phyloP scores from a whole-genome alignment of 2,113 vertebrate species.

The Galemys pyrenaicus region DNA sequence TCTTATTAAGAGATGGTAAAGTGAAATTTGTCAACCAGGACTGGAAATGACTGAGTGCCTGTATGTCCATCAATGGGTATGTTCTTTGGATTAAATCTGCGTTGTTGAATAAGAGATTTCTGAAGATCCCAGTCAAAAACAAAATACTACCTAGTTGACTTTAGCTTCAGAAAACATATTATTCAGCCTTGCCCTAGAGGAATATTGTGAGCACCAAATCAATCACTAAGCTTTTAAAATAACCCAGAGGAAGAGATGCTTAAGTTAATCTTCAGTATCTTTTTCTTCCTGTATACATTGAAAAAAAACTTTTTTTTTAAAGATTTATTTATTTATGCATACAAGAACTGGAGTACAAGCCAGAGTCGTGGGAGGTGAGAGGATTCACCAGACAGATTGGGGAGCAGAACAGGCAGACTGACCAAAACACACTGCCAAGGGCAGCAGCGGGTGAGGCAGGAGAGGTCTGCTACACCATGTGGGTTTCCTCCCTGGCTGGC shows the following conservation, averaged over 20 bases:
- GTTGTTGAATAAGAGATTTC: neutral
- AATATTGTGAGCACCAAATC: neutral
- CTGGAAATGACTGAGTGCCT: neutral
- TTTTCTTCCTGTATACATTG: neutral
- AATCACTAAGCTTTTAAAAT: neutral
- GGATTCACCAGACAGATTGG: no score
- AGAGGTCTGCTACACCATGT: no score
- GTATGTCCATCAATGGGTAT: neutral
- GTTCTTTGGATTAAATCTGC: neutral
- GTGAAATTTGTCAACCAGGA: neutral
- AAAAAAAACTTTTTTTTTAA: no score
- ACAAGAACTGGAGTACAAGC: no score
- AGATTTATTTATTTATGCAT: no score
- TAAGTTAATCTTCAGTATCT: neutral
- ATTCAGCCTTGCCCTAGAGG: neutral
- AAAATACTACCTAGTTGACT: neutral
- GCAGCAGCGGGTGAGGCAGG: no score
- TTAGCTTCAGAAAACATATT: neutral
- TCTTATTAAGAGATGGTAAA: neutral
- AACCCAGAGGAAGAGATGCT: neutral
- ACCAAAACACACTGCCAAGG: no score
- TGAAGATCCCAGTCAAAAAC: neutral
- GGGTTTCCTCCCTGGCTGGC: no score
- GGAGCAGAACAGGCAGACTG: no score
- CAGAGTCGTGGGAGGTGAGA: no score